Base-by-base conservation (phyloP, 2,113 vertebrate species). In the Entomyzon cyanotis region DNA sequence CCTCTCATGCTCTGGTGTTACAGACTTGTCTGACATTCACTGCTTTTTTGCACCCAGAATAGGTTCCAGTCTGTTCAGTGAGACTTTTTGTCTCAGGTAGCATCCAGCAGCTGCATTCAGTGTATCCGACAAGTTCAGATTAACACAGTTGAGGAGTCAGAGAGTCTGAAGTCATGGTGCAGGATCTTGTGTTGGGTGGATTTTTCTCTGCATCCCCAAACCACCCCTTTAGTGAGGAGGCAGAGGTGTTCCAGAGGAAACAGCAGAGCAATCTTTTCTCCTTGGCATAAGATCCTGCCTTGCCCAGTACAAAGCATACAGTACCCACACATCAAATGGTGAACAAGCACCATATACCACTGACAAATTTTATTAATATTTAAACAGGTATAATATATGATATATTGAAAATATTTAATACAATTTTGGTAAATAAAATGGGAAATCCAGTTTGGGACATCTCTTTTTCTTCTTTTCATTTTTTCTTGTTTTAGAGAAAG, bases 281-380 rank as follows among this genome's bases (percentile, higher is more conserved):
- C 31, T 52, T 39, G 16, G 21, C 31, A 5, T 33, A 23, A 80
- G 15, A 86, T 30, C 11, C 30, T 39, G n/a, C 22, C 9, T 52
- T 1, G 1, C 24, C 7, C 60, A 8, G 7, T 60, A 39, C 6
- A 68, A 83, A 59, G 2, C 10, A 41, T 16, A 3, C 2, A 13
- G 25, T 15, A 41, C 12, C 5, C 13, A 37, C 22, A 41, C 2
- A 24, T 35, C 31, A 47, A 87, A 73, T 24, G 18, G 5, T 42
- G 15, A 88, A 37, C 18, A 55, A 82, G 12, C 4, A 55, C 15
- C 11, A 22, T 31, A 13, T 31, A 44, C 1, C 10, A 35, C 12
- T n/a, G 42, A 11, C 5, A 70, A 22, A 27, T 31, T 74, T 27
- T 31, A 47, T 41, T n/a, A 55, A 11, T 70, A 70, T 71, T 83